phyloP scores from a whole-genome alignment of 2,113 vertebrate species.

The Gracilinanus agilis region DNA sequence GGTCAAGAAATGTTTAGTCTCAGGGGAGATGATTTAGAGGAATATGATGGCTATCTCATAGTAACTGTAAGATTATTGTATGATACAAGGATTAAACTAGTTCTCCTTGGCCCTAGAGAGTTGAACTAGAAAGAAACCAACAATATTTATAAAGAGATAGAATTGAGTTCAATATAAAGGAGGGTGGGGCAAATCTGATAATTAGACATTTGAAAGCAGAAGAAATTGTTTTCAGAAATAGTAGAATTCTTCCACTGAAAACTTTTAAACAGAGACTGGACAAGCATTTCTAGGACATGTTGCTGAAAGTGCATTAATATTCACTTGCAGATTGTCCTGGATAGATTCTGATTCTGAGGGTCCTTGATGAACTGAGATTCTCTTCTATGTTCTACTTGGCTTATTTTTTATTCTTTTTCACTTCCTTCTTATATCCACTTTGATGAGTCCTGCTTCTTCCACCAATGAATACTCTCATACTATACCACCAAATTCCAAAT shows the following conservation, averaged over 20 bases:
- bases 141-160: background rate
- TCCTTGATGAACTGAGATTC: background rate
- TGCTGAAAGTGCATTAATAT: background rate
- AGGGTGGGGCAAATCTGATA: background rate
- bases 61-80: background rate
- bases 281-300: background rate
- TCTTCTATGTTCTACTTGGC: background rate
- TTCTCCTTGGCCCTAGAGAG: background rate
- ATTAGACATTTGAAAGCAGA: background rate
- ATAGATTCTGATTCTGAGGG: background rate
- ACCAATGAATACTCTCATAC: background rate
- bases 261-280: background rate
- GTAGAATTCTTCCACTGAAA: background rate
- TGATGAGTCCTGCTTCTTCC: background rate
- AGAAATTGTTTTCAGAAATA: background rate
- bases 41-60: background rate
- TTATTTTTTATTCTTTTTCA: background rate
- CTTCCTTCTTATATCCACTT: background rate
- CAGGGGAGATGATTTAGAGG: background rate
- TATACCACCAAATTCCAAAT: background rate
- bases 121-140: background rate
- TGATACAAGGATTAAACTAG: background rate
- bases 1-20: background rate
- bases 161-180: background rate
- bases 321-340: background rate